Evolutionary conservation across 2,797 vertebrate species (phyloP).

Genomic region (Acomys russatus): DNA sequence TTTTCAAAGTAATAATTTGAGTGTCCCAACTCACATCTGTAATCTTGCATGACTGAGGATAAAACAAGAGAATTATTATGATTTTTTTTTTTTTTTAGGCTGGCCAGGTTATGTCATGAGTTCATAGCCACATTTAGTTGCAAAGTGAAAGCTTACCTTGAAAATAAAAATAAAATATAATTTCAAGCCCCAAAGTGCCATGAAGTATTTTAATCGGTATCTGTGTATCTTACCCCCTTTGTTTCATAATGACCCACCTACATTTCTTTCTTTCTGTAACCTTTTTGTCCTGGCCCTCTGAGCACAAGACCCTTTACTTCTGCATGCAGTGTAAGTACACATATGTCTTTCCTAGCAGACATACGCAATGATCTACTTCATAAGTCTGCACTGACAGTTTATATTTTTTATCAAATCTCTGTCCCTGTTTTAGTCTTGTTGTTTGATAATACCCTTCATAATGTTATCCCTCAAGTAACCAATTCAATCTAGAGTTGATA

Average conservation of each 20-base stretch:
- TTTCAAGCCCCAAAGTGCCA: not conserved
- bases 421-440: slow-evolving; percentile 27
- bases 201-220: not conserved
- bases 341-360: not conserved
- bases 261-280: not conserved
- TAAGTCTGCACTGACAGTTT: not conserved
- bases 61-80: not conserved
- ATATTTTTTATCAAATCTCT: slow-evolving; percentile 22
- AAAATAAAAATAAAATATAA: not conserved
- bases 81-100: not conserved
- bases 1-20: not conserved
- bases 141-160: not conserved
- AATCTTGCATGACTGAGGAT: not conserved
- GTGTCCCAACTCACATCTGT: not conserved
- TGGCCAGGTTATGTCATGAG: not conserved
- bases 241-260: not conserved
- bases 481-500: not conserved
- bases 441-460: not conserved
- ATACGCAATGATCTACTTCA: not conserved
- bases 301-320: not conserved
- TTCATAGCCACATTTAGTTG: not conserved
- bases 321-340: not conserved
- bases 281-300: not conserved
- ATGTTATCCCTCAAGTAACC: slow-evolving; percentile 7
- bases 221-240: not conserved